Evolutionary conservation across 2,113 vertebrate species (phyloP).

Genomic region (Bubo bubo): DNA sequence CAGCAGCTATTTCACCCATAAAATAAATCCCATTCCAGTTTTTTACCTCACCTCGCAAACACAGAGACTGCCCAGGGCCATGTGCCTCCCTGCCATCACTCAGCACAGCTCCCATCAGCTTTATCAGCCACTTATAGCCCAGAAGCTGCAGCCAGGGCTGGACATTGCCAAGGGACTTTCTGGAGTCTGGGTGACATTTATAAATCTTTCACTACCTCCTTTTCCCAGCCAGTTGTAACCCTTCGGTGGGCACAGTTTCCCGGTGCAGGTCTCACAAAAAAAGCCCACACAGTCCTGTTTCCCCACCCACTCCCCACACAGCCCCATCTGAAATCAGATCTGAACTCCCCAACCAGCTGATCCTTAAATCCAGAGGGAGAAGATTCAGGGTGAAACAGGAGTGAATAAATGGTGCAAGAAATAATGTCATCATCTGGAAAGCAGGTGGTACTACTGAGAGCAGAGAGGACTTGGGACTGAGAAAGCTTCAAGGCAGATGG

Average conservation of each 20-base stretch:
- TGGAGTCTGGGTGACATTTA: background rate
- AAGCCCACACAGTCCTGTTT: background rate
- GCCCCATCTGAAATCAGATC: background rate
- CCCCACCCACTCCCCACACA: accelerated
- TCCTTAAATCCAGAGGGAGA: background rate
- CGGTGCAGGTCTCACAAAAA: accelerated
- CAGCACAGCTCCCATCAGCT: background rate
- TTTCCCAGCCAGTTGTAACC: background rate
- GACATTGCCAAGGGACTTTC: background rate
- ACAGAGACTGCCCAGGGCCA: background rate
- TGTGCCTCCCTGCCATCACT: background rate
- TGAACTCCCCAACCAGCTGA: background rate
- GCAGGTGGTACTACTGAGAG: accelerated
- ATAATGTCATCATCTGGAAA: background rate
- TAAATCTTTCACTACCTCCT: background rate
- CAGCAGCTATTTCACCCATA: background rate
- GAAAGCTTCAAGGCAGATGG: background rate
- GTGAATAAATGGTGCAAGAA: background rate
- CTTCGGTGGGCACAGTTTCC: background rate
- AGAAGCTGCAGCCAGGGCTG: background rate
- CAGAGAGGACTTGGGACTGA: background rate
- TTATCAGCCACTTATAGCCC: background rate
- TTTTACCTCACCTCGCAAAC: background rate
- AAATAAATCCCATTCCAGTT: background rate
- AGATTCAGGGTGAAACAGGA: background rate